Percentiles rank a stretch among this genome's conserved stretches.
Evolutionary conservation across 2,888 invertebrate species (phyloP).

Genomic region (Imbricaverruca yamaguchii): DNA sequence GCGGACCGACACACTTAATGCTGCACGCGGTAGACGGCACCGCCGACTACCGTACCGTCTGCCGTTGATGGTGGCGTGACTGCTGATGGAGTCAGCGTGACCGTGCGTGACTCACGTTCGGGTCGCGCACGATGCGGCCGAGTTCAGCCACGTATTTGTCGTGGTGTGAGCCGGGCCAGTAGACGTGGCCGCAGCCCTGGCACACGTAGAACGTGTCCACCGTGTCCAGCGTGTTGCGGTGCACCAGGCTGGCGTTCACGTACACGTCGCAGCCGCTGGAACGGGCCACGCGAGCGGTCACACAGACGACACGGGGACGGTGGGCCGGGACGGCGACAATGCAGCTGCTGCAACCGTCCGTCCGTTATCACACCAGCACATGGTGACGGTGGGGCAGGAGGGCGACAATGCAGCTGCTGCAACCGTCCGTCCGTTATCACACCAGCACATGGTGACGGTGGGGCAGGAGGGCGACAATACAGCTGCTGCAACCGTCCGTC

Average conservation of each 20-base stretch:
- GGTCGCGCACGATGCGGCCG: not conserved
- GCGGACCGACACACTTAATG: no score
- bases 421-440: no score
- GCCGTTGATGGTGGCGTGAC: no score
- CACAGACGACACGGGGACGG: not conserved
- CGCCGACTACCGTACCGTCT: no score
- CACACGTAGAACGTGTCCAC: conserved; percentile 26
- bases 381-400: not conserved
- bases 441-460: no score
- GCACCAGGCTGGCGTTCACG: not conserved
- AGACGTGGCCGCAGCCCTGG: conserved; percentile 21
- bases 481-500: no score
- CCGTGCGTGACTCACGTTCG: not conserved
- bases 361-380: no score
- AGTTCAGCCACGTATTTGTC: conserved; percentile 15
- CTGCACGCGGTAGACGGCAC: no score
- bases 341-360: no score
- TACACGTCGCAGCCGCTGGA: not conserved
- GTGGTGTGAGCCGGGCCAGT: conserved; percentile 26
- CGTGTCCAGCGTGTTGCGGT: not conserved
- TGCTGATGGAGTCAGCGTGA: no score
- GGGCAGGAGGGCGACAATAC: no score
- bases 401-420: not conserved
- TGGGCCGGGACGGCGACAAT: not conserved
- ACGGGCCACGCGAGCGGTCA: not conserved